Conservation (phyloP, 2,113 vertebrate genomes). For the Spilogale gracilis region DNA sequence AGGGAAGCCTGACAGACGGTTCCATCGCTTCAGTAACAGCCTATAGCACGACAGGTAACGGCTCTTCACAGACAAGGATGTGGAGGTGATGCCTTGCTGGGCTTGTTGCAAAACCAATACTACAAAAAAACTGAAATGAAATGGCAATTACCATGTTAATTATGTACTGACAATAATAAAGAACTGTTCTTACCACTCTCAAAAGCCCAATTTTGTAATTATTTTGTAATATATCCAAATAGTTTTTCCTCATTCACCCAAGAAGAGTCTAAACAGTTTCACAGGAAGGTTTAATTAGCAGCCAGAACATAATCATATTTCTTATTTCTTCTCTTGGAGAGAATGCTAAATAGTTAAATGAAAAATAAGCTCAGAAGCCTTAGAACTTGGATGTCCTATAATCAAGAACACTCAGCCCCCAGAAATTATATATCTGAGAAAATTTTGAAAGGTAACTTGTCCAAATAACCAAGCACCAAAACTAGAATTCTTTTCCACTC, state of each 20-base stretch:
- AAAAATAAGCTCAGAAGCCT: constrained; percentile 44
- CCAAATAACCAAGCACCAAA: constrained; percentile 32
- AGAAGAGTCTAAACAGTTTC: not conserved
- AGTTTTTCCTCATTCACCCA: not conserved
- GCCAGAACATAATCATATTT: constrained; percentile 27
- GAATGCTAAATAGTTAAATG: not conserved
- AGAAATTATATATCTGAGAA: constrained; percentile 25
- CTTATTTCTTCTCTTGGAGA: constrained; percentile 34
- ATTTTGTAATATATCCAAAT: not conserved
- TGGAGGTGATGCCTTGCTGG: not conserved
- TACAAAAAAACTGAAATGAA: constrained; percentile 6
- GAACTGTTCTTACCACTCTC: not conserved
- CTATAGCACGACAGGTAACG: not conserved
- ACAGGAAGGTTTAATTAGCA: constrained; percentile 32
- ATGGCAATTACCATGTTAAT: not conserved
- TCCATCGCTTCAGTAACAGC: not conserved
- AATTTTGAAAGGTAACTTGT: constrained; percentile 2
- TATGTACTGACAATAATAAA: constrained; percentile 16
- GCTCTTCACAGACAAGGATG: not conserved
- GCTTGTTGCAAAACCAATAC: not conserved
- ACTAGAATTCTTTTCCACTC: constrained; percentile 32
- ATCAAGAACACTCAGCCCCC: not conserved
- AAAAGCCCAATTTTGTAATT: not conserved
- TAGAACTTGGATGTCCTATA: not conserved
- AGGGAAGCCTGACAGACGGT: not conserved